Evolutionary conservation across 1,140 invertebrate genomes (phyloP).

Genomic region (Eupristina koningsbergeri): DNA sequence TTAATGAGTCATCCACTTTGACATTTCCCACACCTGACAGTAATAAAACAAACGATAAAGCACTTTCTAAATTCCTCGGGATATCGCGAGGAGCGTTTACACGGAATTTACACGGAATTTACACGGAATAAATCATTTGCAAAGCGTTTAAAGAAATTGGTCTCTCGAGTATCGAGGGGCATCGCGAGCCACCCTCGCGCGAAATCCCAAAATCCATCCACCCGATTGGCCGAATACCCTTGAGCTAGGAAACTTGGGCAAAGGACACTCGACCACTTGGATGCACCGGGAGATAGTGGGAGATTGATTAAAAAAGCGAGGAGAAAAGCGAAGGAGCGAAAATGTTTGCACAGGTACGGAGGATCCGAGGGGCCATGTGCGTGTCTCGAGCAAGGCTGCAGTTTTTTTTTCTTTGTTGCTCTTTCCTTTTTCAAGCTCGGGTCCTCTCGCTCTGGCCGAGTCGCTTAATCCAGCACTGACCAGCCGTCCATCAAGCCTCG

Average conservation of each 20-base stretch:
- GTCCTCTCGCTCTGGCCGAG: slow-evolving; percentile 48
- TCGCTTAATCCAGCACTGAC: slow-evolving; percentile 68
- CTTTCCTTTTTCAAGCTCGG: slow-evolving; percentile 53
- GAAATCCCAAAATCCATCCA: too few species aligned
- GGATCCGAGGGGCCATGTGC: background rate
- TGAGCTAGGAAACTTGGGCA: too few species aligned
- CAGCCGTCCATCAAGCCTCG: slow-evolving; percentile 69
- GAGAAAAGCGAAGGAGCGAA: slow-evolving; percentile 13
- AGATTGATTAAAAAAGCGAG: slow-evolving; percentile 2
- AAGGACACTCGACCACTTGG: too few species aligned
- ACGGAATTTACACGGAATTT: background rate
- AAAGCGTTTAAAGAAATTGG: background rate
- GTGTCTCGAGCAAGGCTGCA: background rate
- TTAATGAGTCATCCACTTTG: slow-evolving; percentile 7
- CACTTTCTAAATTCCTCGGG: background rate
- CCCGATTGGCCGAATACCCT: too few species aligned
- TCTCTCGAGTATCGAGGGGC: too few species aligned
- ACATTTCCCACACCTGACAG: background rate
- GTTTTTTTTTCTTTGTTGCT: slow-evolving; percentile 50
- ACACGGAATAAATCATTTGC: background rate
- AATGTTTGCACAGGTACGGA: background rate
- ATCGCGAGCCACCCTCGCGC: too few species aligned
- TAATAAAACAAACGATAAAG: slow-evolving; percentile 4
- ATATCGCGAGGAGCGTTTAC: background rate
- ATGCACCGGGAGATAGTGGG: background rate